Evolutionary conservation across 2,888 invertebrate species (phyloP).

Genomic region (Lypha dubia): DNA sequence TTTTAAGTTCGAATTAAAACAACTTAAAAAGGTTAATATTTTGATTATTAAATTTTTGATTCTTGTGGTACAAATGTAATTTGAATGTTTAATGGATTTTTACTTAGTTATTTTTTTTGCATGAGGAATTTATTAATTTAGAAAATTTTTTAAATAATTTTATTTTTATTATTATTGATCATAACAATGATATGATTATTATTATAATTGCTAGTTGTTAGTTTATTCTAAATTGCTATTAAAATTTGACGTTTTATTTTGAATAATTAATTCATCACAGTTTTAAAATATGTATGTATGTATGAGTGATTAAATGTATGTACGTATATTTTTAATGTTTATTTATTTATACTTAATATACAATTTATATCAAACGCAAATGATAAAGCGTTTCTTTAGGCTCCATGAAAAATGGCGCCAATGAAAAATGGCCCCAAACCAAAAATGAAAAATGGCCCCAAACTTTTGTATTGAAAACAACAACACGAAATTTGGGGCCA

Average conservation of each 20-base stretch:
- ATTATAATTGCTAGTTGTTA: neutral
- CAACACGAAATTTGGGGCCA: no score
- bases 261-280: neutral
- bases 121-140: neutral
- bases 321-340: no score
- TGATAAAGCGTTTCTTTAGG: no score
- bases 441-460: no score
- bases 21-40: neutral
- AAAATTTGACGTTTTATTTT: neutral
- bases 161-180: neutral
- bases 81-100: slow-evolving; percentile 1
- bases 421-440: no score
- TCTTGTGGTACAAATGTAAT: neutral
- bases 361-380: no score
- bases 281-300: neutral
- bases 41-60: neutral
- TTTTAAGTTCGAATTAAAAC: neutral
- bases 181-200: neutral
- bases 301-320: no score
- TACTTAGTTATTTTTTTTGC: neutral
- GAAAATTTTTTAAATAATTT: neutral
- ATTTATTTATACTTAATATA: no score
- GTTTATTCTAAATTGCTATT: neutral
- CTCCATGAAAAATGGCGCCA: no score
- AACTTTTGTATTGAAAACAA: no score